A percentile compares a stretch with the other conserved stretches of the same genome.
These are phyloP conservation scores for Octodon degus DNA, from an alignment of 2,113 vertebrate genomes.

Conservation along the genomic window DNA sequence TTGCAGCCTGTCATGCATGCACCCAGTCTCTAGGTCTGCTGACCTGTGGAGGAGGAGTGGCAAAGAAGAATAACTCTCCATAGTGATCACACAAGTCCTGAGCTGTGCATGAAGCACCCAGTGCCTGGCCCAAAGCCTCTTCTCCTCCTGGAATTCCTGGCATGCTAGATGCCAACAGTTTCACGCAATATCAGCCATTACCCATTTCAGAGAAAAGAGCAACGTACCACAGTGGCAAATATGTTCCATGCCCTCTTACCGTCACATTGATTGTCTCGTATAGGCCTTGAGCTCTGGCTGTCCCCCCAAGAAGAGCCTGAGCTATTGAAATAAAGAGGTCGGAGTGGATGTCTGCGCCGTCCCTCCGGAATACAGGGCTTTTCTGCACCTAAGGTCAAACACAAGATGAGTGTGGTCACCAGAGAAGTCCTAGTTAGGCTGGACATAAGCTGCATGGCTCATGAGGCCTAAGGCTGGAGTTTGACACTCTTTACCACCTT, in stretches of 20 bases:
- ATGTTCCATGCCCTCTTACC: conserved; percentile 83
- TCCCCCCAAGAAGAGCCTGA: conserved; percentile 96
- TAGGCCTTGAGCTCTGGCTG: conserved; percentile 93
- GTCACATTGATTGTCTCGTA: conserved; percentile 94
- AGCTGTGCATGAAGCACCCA: neutral
- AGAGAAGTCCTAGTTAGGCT: neutral
- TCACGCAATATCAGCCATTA: neutral
- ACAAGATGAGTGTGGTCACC: neutral
- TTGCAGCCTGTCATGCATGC: too few relatives aligned
- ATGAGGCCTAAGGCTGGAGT: neutral
- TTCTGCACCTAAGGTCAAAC: conserved; percentile 92
- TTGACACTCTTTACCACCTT: neutral
- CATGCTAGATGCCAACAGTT: neutral
- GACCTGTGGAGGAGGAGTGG: neutral
- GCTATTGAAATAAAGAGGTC: conserved; percentile 94
- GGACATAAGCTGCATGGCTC: neutral
- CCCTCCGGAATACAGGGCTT: conserved; percentile 94
- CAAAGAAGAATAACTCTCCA: neutral
- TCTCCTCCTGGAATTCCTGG: neutral
- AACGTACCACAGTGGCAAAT: neutral
- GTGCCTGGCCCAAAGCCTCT: neutral
- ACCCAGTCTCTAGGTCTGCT: neutral
- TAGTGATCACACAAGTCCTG: neutral
- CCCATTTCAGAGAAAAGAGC: neutral
- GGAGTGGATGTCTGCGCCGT: conserved; percentile 96